Base-by-base conservation (phyloP, 2,113 vertebrate genomes). In the Aphelocoma coerulescens region DNA sequence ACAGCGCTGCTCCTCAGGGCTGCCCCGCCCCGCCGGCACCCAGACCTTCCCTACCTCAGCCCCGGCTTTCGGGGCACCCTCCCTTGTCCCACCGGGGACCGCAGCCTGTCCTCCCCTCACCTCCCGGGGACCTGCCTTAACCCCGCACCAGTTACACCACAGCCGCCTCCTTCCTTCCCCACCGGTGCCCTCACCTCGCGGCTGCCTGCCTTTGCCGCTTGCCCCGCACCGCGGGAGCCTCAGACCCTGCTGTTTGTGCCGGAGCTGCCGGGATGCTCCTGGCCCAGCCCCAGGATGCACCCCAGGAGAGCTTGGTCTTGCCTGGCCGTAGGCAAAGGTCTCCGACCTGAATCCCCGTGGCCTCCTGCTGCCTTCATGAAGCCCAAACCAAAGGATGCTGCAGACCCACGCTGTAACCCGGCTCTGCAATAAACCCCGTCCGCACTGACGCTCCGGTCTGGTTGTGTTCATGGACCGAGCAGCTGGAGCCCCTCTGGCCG, bases 401-500 rank as follows among this genome's bases (percentile, higher is more conserved):
- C 95, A 94, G 96, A 66, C 75, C 90, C 41, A 6, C 21, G 7
- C 93, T 91, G 91, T 95, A 66, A 77, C 83, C 93, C 23, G 92
- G 92, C 95, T 96, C 90, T 84, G 91, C 95, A 97, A 97, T 97
- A 97, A 97, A 96, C 89, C 93, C 95, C 44, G 2, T 91, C 95
- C 78, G 71, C 95, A 90, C 93, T 91, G 84, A 91, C 2, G 33
- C 77, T n/a, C 52, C 7, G 5, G 7, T 85, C 81, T 73, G 81
- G 43, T 93, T 86, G 58, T 93, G 63, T 96, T 94, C 74, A 5
- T 0, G 33, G 28, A 7, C 20, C 0, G 9, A 39, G 84, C 61
- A 9, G 63, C 4, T 7, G 9, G 33, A 61, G 8, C 48, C 52
- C 28, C 71, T 32, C 22, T 13, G 44, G 35, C 58, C 2, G 2